Evolutionary conservation across 2,888 invertebrate genomes (phyloP).

Genomic region (Metalampra italica): DNA sequence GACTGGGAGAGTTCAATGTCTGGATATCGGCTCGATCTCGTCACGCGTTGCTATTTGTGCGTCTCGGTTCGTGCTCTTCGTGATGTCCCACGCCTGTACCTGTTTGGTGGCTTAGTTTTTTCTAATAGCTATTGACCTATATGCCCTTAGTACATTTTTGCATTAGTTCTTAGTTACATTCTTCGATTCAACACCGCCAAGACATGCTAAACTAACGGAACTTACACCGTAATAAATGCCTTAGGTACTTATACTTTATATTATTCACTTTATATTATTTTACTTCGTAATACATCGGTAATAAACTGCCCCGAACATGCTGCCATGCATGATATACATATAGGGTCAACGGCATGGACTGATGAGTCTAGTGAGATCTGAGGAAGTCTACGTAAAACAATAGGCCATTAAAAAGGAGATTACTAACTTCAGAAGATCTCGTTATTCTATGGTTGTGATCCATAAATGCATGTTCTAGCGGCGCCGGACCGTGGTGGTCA

Average conservation of each 20-base stretch:
- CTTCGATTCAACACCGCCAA: too few species aligned
- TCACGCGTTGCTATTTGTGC: constrained; percentile 26
- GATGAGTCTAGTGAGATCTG: neutral
- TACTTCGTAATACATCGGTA: too few species aligned
- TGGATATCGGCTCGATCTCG: constrained; percentile 46
- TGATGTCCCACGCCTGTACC: neutral
- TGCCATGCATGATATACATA: too few species aligned
- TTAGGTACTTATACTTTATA: too few species aligned
- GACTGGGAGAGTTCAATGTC: constrained; percentile 51
- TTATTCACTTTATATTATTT: too few species aligned
- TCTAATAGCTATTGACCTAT: too few species aligned
- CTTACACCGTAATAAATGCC: too few species aligned
- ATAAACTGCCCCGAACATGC: too few species aligned
- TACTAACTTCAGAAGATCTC: neutral
- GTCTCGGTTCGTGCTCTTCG: constrained; percentile 13
- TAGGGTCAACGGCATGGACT: too few species aligned
- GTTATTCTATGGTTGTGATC: neutral
- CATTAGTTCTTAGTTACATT: too few species aligned
- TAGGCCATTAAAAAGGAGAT: constrained; percentile 6
- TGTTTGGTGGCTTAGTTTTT: neutral
- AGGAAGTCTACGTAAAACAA: constrained; percentile 5
- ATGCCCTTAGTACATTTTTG: too few species aligned
- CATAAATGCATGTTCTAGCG: constrained; percentile 1
- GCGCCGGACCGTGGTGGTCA: constrained; percentile 20
- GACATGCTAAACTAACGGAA: too few species aligned